Conservation (phyloP, 2,888 invertebrate species). For the Heliconius charithonia region DNA sequence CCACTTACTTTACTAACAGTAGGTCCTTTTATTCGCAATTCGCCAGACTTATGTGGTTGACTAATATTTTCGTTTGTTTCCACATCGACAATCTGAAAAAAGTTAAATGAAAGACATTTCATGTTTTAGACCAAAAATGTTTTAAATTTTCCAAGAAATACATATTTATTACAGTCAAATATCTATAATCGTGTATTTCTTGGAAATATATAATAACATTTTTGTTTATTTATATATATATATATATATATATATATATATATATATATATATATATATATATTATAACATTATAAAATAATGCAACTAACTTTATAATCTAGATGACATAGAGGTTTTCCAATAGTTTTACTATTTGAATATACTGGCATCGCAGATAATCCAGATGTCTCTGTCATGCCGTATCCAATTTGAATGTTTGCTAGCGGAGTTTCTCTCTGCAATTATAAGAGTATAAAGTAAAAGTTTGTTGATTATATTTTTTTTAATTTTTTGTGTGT, state of each 20-base stretch:
- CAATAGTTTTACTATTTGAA: conserved; percentile 19
- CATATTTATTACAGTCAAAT: too few relatives aligned
- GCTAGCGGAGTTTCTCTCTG: conserved; percentile 34
- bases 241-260: too few relatives aligned
- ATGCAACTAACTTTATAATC: conserved; percentile 31
- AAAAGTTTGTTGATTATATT: background rate
- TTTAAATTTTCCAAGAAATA: too few relatives aligned
- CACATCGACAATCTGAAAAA: conserved; percentile 65
- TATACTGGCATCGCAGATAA: background rate
- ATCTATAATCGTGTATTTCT: background rate
- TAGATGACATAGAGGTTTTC: conserved; percentile 19
- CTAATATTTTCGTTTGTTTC: conserved; percentile 60
- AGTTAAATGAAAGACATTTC: background rate
- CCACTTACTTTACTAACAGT: conserved; percentile 40
- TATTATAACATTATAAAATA: too few relatives aligned
- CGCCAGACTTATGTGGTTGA: conserved; percentile 66
- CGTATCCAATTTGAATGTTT: conserved; percentile 32
- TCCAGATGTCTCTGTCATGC: conserved; percentile 33
- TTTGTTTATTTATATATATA: too few relatives aligned
- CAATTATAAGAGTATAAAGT: conserved; percentile 1
- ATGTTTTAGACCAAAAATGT: too few relatives aligned
- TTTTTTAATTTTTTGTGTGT: background rate
- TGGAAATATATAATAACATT: background rate
- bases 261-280: too few relatives aligned
- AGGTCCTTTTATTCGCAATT: conserved; percentile 66